Evolutionary conservation across 2,888 invertebrate species (phyloP).

Genomic region (Hetaerina titia): DNA sequence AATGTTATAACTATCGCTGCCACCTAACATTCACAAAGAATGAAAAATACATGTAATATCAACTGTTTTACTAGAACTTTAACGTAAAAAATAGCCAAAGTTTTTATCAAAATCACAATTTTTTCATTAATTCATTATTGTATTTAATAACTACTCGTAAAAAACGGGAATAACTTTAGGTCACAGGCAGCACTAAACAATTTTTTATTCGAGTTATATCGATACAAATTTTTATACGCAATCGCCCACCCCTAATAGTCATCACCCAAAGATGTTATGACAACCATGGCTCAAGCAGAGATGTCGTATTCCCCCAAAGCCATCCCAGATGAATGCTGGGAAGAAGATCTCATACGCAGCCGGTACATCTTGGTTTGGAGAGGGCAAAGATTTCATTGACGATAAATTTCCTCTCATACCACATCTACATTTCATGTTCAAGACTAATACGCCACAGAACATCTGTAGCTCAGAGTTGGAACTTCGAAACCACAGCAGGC

Average conservation of each 20-base stretch:
- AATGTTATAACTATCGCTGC: too few relatives aligned
- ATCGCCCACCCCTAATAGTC: background rate
- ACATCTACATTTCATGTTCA: background rate
- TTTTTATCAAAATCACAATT: too few relatives aligned
- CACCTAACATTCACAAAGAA: too few relatives aligned
- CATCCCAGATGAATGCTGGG: background rate
- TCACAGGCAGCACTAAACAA: too few relatives aligned
- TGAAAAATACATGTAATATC: too few relatives aligned
- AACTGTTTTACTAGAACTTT: too few relatives aligned
- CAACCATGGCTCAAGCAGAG: background rate
- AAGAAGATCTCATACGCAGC: background rate
- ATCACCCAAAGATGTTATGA: background rate
- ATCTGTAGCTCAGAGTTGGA: background rate
- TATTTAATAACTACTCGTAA: too few relatives aligned
- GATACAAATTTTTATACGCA: too few relatives aligned
- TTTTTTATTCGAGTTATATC: too few relatives aligned
- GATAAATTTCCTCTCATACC: background rate
- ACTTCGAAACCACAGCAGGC: background rate
- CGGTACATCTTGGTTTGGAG: background rate
- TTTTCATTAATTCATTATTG: too few relatives aligned
- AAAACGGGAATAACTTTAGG: too few relatives aligned
- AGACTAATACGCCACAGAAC: slow-evolving; percentile 9
- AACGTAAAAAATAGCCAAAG: too few relatives aligned
- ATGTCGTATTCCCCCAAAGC: background rate
- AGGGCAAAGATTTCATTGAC: background rate